Conservation (phyloP, 2,797 vertebrate species). For the Crotalus adamanteus region DNA sequence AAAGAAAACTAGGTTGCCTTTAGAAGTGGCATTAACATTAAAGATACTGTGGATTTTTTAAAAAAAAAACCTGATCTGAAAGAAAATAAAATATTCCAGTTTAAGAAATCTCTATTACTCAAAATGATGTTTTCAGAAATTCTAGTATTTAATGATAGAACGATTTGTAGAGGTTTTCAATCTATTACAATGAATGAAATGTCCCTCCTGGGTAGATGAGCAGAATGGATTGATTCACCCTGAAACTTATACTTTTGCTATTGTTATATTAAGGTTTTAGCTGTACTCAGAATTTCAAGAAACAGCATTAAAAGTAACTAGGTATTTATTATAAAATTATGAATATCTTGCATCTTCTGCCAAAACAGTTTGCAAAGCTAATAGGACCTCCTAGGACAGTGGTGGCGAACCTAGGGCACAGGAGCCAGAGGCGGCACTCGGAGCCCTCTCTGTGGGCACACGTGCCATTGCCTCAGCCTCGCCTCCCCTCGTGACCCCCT, state of each 20-base stretch:
- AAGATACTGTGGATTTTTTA: conserved; percentile 19
- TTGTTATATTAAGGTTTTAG: conserved; percentile 39
- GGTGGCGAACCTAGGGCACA: too few species aligned
- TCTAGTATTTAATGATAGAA: conserved; percentile 3
- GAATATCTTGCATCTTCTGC: neutral
- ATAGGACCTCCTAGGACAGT: neutral
- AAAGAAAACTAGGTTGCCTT: conserved; percentile 46
- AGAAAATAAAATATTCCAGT: conserved; percentile 10
- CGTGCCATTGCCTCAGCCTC: too few species aligned
- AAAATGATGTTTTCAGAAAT: conserved; percentile 16
- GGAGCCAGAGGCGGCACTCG: too few species aligned
- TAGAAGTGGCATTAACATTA: conserved; percentile 42
- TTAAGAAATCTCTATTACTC: conserved; percentile 22
- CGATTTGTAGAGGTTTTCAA: neutral
- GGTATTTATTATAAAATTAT: conserved; percentile 29
- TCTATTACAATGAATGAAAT: conserved; percentile 28
- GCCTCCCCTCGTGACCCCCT: too few species aligned
- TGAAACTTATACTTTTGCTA: conserved; percentile 37
- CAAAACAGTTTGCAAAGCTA: neutral
- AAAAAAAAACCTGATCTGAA: conserved; percentile 11
- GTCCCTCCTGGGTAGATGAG: conserved; percentile 3
- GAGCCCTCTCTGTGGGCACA: too few species aligned
- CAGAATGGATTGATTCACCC: conserved; percentile 38
- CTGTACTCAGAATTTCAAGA: conserved; percentile 37
- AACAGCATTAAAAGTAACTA: conserved; percentile 24